A percentile compares a stretch with the other conserved stretches of the same genome.
These are phyloP conservation scores for Drosophila pullipes DNA, from an alignment of 2,888 invertebrate genomes.

Conservation along the genomic window DNA sequence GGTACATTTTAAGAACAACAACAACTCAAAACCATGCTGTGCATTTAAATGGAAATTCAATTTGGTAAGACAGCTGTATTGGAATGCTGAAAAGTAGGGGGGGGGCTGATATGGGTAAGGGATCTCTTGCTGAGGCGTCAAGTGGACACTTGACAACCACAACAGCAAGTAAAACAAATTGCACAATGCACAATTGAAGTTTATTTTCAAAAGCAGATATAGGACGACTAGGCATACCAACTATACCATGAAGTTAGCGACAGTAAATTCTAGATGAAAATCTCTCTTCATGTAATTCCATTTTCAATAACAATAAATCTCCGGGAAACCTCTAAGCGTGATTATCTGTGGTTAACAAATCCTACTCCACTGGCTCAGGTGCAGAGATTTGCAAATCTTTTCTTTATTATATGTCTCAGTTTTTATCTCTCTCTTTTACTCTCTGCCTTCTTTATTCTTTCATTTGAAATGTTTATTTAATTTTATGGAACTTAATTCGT, in stretches of 20 bases:
- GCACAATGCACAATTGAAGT: conserved; percentile 30
- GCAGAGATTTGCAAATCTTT: too few relatives aligned
- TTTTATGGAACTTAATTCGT: neutral
- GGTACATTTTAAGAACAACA: conserved; percentile 20
- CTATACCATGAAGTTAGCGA: neutral
- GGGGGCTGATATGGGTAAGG: neutral
- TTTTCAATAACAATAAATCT: neutral
- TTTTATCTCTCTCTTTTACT: neutral
- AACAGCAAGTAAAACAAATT: conserved; percentile 39
- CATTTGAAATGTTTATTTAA: neutral
- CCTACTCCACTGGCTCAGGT: neutral
- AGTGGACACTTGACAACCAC: conserved; percentile 47
- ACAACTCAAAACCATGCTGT: conserved; percentile 17
- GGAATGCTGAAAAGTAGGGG: neutral
- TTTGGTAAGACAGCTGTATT: conserved; percentile 25
- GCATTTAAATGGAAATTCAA: conserved; percentile 52
- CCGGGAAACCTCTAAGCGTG: neutral
- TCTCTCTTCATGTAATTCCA: neutral
- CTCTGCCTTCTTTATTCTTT: neutral
- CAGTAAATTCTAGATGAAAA: neutral
- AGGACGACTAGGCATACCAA: neutral
- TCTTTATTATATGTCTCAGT: too few relatives aligned
- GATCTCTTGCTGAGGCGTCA: conserved; percentile 32
- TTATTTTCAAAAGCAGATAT: neutral
- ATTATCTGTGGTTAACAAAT: neutral